phyloP scores from a whole-genome alignment of 1,140 invertebrate genomes.

The Platyura marginata region DNA sequence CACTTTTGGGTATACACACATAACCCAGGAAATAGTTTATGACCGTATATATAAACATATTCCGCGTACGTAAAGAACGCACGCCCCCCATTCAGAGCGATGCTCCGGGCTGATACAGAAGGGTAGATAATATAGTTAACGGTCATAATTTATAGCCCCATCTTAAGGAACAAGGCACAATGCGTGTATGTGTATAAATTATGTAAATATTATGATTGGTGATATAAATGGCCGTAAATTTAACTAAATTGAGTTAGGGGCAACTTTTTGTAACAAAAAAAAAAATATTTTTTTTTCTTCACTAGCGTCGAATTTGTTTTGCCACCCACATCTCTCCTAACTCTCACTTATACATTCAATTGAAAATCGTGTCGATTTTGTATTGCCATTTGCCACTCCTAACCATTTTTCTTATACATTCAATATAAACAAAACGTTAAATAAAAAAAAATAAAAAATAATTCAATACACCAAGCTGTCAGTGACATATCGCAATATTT shows the following conservation, averaged over 20 bases:
- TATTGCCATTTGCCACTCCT: no score
- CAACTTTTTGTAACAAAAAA: no score
- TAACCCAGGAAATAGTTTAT: neutral
- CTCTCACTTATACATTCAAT: no score
- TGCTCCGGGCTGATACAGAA: neutral
- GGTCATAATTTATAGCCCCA: neutral
- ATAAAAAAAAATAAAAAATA: no score
- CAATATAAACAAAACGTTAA: no score
- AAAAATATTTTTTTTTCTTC: neutral
- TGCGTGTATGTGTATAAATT: neutral
- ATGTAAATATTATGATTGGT: neutral
- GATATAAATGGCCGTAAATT: neutral
- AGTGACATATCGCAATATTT: no score
- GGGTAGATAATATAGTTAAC: neutral
- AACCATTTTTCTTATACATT: no score
- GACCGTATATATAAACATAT: neutral
- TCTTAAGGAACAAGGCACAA: neutral
- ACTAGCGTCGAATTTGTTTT: no score
- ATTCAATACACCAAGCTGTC: no score
- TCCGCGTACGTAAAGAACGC: neutral
- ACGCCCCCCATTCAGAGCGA: neutral
- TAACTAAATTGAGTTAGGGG: neutral
- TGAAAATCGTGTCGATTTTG: no score
- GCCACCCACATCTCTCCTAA: no score
- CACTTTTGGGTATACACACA: no score